Conservation (phyloP, 2,797 vertebrate species). For the Chanos chanos region DNA sequence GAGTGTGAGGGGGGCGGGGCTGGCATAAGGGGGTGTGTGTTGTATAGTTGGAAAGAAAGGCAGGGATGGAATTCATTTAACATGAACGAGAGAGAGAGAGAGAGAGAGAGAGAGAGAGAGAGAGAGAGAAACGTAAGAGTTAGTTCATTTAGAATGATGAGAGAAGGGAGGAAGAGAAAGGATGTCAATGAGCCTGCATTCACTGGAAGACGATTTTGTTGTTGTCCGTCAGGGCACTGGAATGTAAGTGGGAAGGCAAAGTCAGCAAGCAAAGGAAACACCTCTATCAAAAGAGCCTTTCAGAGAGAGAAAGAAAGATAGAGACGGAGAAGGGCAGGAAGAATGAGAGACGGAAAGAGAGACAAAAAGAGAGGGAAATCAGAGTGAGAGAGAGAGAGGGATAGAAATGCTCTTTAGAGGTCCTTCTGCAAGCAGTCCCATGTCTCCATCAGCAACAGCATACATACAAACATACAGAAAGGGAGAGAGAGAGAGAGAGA, state of each 20-base stretch:
- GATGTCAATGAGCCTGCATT: conserved; percentile 31
- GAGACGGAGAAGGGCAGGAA: background rate
- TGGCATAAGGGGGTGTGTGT: conserved; percentile 24
- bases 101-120: background rate
- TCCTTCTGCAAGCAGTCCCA: background rate
- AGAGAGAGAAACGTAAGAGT: background rate
- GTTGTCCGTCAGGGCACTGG: conserved; percentile 29
- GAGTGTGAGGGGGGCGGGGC: conserved; percentile 14
- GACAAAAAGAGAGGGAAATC: background rate
- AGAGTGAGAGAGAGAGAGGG: conserved; percentile 4
- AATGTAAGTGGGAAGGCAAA: conserved; percentile 39
- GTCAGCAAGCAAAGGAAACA: conserved; percentile 36
- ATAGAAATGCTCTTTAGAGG: background rate
- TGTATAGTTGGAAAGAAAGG: conserved; percentile 21
- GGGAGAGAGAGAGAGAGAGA: too few species aligned
- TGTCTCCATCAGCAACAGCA: background rate
- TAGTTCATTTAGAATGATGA: background rate
- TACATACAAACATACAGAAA: background rate
- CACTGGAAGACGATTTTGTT: conserved; percentile 24
- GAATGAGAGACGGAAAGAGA: background rate
- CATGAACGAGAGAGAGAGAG: background rate
- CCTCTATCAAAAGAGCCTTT: conserved; percentile 67
- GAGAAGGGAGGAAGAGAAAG: conserved; percentile 7
- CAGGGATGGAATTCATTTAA: background rate
- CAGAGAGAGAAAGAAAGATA: conserved; percentile 27